These are phyloP conservation scores for Acromyrmex charruanus DNA, from an alignment of 1,140 invertebrate genomes.

Conservation along the genomic window DNA sequence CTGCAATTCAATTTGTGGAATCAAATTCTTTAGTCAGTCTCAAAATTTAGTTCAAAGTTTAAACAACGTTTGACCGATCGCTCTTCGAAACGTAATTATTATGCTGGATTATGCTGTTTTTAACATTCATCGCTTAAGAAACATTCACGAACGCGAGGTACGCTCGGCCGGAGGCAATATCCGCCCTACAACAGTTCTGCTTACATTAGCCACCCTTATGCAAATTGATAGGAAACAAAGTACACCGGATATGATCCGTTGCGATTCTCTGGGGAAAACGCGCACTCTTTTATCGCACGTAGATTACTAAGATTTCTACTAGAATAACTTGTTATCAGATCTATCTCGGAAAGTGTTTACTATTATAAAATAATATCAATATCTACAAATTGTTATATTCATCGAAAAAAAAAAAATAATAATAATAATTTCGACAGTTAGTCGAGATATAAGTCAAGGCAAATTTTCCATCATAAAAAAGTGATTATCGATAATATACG, in stretches of 20 bases:
- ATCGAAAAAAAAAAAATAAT: background rate
- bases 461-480: conserved; percentile 54
- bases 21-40: background rate
- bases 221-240: conserved; percentile 78
- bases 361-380: conserved; percentile 11
- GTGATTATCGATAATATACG: conserved; percentile 64
- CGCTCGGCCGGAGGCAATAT: conserved; percentile 61
- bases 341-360: background rate
- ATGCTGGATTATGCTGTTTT: conserved; percentile 73
- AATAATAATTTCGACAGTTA: background rate
- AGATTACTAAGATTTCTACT: conserved; percentile 20
- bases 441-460: background rate
- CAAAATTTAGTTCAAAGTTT: conserved; percentile 21
- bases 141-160: conserved; percentile 68
- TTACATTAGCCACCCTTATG: conserved; percentile 77
- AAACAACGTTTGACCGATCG: conserved; percentile 29
- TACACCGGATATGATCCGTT: conserved; percentile 69
- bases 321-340: background rate
- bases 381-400: background rate
- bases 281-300: conserved; percentile 35
- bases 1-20: conserved; percentile 22
- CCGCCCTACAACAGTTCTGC: conserved; percentile 70
- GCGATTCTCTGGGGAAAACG: conserved; percentile 53
- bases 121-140: conserved; percentile 69
- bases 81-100: conserved; percentile 67